Evolutionary conservation across 2,113 vertebrate genomes (phyloP), one percentile per base, ranked within the genome.

Genomic region (Dicentrarchus labrax): DNA sequence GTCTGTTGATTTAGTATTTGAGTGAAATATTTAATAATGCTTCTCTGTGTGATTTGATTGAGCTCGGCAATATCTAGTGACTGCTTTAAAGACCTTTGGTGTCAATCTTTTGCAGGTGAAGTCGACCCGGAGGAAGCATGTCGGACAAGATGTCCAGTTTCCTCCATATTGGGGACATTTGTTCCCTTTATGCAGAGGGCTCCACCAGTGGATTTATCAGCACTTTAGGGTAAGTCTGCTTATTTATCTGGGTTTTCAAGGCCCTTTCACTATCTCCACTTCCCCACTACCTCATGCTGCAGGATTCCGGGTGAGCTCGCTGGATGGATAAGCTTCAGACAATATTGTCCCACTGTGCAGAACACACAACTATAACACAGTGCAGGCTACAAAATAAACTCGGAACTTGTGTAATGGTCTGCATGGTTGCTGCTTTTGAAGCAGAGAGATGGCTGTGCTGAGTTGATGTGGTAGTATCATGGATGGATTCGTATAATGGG

Each of bases 141-240:
- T 99, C 98, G 30, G 98, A 99, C 95, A 99, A 99, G 95, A 99
- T 99, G 97, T 99, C 98, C 81, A 99, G 98, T 93, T 99, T 99
- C 92, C 97, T 99, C 87, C 98, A 99, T 85, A 99, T 99, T 54
- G 98, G 98, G 95, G 98, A 99, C 96, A 97, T 99, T 88, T 99
- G 97, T 92, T 99, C 98, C 95, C 96, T 99, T 83, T 99, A 99
- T 88, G 98, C 98, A 2, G 98, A 99, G 85, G 98, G 98, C 76
- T 97, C 98, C 79, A 99, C 98, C 66, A 97, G 96, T 93, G 98
- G 98, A 92, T 99, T 99, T 93, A 99, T 99, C 95, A 99, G 98
- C 96, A 99, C 98, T 83, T 94, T 99, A 95, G 98, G 98, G 98
- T 99, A 96, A 96, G 85, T 89, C n/a, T 69, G 10, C n/a, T 53